phyloP scores from a whole-genome alignment of 2,888 invertebrate species.

The Xylota segnis region DNA sequence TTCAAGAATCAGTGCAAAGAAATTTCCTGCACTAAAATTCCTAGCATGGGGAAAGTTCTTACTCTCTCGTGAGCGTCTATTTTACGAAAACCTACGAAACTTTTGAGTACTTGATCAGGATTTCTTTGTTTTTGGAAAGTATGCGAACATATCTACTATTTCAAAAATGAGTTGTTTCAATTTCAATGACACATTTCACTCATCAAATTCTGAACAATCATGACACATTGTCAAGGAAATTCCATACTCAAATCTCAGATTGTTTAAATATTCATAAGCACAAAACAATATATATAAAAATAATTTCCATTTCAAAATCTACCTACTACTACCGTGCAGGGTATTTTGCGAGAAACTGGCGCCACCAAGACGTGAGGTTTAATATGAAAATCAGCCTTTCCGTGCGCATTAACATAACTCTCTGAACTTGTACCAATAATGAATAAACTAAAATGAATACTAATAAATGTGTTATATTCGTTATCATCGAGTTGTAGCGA shows the following conservation, averaged over 20 bases:
- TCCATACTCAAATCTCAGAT: neutral
- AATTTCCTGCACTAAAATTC: too few species aligned
- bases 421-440: constrained; percentile 62
- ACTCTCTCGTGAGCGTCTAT: too few species aligned
- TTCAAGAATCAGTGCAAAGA: too few species aligned
- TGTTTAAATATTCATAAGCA: neutral
- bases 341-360: constrained; percentile 53
- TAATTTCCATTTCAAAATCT: neutral
- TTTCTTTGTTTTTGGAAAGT: too few species aligned
- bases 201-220: neutral
- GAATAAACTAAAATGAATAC: constrained; percentile 63
- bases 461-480: constrained; percentile 65
- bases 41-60: too few species aligned
- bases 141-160: too few species aligned
- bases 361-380: constrained; percentile 56
- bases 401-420: constrained; percentile 58
- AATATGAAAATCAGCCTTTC: constrained; percentile 30
- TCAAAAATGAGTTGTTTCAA: too few species aligned
- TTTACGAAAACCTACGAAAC: too few species aligned
- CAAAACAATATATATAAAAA: neutral
- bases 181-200: too few species aligned
- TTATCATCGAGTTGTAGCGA: constrained; percentile 50
- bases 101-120: too few species aligned
- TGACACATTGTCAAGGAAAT: neutral
- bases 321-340: neutral